Conservation (phyloP, 2,113 vertebrate species). For the Channa argus region DNA sequence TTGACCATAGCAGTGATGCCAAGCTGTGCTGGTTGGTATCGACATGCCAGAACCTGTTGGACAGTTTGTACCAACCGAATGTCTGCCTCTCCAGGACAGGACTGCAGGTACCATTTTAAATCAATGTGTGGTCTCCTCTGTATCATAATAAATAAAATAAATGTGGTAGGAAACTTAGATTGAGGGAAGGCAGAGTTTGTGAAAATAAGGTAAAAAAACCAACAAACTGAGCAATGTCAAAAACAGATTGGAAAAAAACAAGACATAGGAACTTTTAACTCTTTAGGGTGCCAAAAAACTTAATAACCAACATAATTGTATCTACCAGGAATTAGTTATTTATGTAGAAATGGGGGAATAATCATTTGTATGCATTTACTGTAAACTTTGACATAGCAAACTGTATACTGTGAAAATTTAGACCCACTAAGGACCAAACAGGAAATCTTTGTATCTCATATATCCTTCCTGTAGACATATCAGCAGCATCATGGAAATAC, state of each 20-base stretch:
- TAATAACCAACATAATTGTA: background rate
- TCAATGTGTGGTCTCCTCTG: slow-evolving; percentile 60
- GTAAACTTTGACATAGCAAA: background rate
- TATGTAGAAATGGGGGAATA: background rate
- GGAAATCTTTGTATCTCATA: slow-evolving; percentile 57
- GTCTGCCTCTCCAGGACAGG: slow-evolving; percentile 62
- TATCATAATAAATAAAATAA: slow-evolving; percentile 4
- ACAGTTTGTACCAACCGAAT: slow-evolving; percentile 78
- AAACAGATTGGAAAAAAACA: too few relatives aligned
- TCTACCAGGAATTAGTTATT: background rate
- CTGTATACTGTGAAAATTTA: slow-evolving; percentile 3
- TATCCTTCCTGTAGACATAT: slow-evolving; percentile 61
- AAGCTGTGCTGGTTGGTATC: slow-evolving; percentile 86
- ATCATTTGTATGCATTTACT: background rate
- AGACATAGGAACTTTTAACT: too few relatives aligned
- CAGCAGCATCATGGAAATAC: slow-evolving; percentile 44
- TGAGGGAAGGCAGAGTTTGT: too few relatives aligned
- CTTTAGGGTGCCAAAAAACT: too few relatives aligned
- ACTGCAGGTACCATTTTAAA: slow-evolving; percentile 54
- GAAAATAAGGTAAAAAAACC: too few relatives aligned
- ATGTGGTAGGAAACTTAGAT: too few relatives aligned
- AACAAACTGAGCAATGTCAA: too few relatives aligned
- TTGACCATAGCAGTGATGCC: slow-evolving; percentile 82
- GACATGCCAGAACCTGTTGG: slow-evolving; percentile 85
- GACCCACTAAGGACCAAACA: slow-evolving; percentile 34